Evolutionary conservation across 2,888 invertebrate species (phyloP).

Genomic region (Aricia artaxerxes): DNA sequence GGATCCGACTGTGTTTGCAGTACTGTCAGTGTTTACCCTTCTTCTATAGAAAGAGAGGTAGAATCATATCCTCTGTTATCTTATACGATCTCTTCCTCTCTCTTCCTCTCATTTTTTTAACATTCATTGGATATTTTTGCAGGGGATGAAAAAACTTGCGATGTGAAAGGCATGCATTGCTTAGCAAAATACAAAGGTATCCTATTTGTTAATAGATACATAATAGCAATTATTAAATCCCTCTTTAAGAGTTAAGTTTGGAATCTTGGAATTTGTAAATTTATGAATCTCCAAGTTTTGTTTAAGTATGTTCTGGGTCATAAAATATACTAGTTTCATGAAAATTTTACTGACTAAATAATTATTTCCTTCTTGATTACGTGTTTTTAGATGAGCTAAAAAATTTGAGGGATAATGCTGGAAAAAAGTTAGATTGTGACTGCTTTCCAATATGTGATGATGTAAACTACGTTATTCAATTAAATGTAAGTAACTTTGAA

Average conservation of each 20-base stretch:
- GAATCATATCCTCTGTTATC: conserved; percentile 39
- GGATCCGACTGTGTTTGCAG: conserved; percentile 80
- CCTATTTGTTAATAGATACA: background rate
- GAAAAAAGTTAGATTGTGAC: conserved; percentile 81
- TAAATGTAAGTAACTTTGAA: conserved; percentile 69
- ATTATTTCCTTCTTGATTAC: background rate
- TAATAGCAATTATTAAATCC: background rate
- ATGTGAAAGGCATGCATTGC: conserved; percentile 82
- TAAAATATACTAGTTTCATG: too few relatives aligned
- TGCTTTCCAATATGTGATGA: conserved; percentile 86
- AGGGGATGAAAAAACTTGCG: conserved; percentile 81
- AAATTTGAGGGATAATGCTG: conserved; percentile 69
- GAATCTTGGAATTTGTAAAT: too few relatives aligned
- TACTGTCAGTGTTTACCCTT: conserved; percentile 87
- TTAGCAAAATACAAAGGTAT: conserved; percentile 79
- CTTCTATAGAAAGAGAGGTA: conserved; percentile 85
- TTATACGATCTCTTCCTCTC: background rate
- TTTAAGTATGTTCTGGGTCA: too few relatives aligned
- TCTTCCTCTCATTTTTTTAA: background rate
- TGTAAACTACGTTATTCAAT: conserved; percentile 84
- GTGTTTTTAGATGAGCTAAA: conserved; percentile 73
- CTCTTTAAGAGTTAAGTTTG: too few relatives aligned
- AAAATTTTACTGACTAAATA: too few relatives aligned
- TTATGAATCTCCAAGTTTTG: too few relatives aligned
- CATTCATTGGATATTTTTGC: conserved; percentile 42